Conservation (phyloP, 2,888 invertebrate species). For the Melieria crassipennis region DNA sequence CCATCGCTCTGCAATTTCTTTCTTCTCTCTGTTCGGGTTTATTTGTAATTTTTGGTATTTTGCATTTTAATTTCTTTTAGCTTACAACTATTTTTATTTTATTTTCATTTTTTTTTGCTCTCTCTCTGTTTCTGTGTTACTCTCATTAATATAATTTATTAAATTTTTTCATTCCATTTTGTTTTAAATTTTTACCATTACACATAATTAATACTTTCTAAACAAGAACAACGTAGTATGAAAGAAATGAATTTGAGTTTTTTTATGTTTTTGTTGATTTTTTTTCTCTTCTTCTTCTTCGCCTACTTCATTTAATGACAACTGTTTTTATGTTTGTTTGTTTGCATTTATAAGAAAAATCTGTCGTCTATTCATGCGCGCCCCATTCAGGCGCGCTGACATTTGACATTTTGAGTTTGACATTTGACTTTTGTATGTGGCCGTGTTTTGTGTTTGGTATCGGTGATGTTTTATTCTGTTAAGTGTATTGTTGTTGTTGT, state of each 20-base stretch:
- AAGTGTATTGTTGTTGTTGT: no score
- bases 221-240: slow-evolving; percentile 60
- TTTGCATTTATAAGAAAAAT: slow-evolving; percentile 4
- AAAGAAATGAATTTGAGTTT: slow-evolving; percentile 50
- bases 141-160: slow-evolving; percentile 22
- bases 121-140: slow-evolving; percentile 36
- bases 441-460: slow-evolving; percentile 10
- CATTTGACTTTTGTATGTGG: no score
- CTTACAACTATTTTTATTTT: slow-evolving; percentile 41
- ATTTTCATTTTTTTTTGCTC: slow-evolving; percentile 46
- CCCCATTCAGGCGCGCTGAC: no score
- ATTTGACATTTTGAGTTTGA: slow-evolving; percentile 17
- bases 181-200: slow-evolving; percentile 39
- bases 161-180: slow-evolving; percentile 38
- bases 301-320: no score
- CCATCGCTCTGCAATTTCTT: no score
- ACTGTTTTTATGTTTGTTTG: neutral
- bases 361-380: neutral
- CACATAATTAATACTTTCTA: slow-evolving; percentile 52
- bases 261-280: slow-evolving; percentile 38
- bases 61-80: slow-evolving; percentile 28
- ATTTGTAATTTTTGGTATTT: no score
- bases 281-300: neutral
- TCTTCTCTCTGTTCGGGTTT: no score
- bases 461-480: slow-evolving; percentile 28